Percentiles rank a stretch among this genome's conserved stretches.
Evolutionary conservation across 2,888 invertebrate genomes (phyloP).

Genomic region (Gisinianus flammeolus): DNA sequence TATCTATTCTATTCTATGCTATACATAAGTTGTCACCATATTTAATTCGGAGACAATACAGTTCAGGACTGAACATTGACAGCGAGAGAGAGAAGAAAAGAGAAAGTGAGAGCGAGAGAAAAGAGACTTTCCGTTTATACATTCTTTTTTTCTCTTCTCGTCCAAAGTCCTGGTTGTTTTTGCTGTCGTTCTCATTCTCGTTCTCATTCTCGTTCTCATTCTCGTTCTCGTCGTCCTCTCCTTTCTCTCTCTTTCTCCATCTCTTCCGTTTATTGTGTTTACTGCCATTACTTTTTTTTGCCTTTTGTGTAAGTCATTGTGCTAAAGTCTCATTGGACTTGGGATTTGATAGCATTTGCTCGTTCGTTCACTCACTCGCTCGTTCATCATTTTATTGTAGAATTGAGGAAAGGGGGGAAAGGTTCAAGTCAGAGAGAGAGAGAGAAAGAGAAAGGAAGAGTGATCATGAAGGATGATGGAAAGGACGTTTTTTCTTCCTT

Average conservation of each 20-base stretch:
- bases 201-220: neutral
- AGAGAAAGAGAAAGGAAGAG: too few relatives aligned
- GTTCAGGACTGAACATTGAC: neutral
- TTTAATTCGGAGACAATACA: neutral
- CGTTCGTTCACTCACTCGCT: too few relatives aligned
- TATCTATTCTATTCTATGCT: too few relatives aligned
- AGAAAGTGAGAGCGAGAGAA: neutral
- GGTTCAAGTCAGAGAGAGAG: too few relatives aligned
- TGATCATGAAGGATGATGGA: neutral
- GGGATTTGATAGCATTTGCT: too few relatives aligned
- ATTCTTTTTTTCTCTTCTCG: neutral
- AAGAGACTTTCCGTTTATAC: neutral
- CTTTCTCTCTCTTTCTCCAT: constrained; percentile 4
- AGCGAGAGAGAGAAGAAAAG: neutral
- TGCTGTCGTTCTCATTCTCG: neutral
- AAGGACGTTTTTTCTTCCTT: neutral
- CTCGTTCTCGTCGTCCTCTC: neutral
- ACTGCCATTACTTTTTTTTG: too few relatives aligned
- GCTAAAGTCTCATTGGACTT: too few relatives aligned
- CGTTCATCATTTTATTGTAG: too few relatives aligned
- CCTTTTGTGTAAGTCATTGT: neutral
- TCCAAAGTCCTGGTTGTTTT: neutral
- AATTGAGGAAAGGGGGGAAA: too few relatives aligned
- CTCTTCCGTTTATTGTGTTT: too few relatives aligned
- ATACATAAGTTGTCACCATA: too few relatives aligned